These are phyloP conservation scores for Aptenodytes patagonicus DNA, from an alignment of 2,113 vertebrate species.

Conservation along the genomic window DNA sequence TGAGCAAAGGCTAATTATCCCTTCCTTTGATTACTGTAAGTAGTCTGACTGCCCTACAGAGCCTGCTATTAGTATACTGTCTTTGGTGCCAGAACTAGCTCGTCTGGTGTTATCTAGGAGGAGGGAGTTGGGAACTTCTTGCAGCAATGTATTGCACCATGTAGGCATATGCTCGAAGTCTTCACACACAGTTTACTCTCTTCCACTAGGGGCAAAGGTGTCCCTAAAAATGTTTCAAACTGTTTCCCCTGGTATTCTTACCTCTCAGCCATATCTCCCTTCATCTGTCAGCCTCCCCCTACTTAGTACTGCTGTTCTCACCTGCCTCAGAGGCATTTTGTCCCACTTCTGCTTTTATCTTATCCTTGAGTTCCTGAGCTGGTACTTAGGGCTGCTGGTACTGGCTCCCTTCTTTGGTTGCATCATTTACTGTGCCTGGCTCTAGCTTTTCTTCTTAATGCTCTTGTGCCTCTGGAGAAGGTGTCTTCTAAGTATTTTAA, in stretches of 20 bases:
- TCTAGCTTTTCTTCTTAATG: background rate
- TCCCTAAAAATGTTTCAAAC: background rate
- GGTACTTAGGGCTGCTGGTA: background rate
- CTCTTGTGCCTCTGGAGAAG: background rate
- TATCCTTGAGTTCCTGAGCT: background rate
- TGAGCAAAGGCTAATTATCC: slow-evolving; percentile 28
- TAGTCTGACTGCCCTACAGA: background rate
- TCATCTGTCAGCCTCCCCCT: background rate
- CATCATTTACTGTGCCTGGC: background rate
- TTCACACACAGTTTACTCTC: background rate
- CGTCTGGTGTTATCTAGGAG: background rate
- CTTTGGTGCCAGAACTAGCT: background rate
- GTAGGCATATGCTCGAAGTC: background rate
- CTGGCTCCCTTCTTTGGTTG: background rate
- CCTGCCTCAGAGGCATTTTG: background rate
- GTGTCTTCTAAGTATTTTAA: background rate
- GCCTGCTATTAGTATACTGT: background rate
- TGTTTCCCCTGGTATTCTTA: background rate
- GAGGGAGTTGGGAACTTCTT: background rate
- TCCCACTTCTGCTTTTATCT: background rate
- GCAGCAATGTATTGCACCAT: background rate
- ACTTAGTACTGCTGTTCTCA: background rate
- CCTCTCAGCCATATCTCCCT: background rate
- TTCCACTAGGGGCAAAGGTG: background rate
- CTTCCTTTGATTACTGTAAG: slow-evolving; percentile 22